Conservation (phyloP, 2,113 vertebrate genomes). For the Gobio gobio region DNA sequence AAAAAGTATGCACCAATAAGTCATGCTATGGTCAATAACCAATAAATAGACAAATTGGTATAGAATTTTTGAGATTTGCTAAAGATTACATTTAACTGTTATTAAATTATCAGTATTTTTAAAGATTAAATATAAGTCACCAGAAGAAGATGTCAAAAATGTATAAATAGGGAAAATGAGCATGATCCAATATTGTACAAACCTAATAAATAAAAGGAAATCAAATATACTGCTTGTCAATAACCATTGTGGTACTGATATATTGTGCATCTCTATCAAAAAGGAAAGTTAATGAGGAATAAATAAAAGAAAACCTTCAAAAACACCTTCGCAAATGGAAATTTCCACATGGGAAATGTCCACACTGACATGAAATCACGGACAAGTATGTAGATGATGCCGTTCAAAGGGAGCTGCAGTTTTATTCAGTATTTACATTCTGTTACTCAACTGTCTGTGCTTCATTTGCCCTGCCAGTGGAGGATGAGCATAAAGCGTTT, state of each 20-base stretch:
- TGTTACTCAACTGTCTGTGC: constrained; percentile 25
- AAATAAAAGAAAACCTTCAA: background rate
- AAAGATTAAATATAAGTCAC: background rate
- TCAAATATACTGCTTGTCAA: background rate
- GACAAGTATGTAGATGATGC: background rate
- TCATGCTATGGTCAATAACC: background rate
- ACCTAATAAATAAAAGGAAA: background rate
- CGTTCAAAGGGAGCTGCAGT: background rate
- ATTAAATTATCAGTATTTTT: background rate
- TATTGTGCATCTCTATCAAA: background rate
- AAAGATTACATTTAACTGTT: background rate
- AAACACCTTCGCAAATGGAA: background rate
- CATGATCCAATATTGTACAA: background rate
- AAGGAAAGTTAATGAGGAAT: background rate
- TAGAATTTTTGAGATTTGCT: too few species aligned
- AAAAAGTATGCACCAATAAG: background rate
- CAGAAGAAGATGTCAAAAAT: background rate
- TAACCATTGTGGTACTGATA: background rate
- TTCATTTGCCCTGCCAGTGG: constrained; percentile 17
- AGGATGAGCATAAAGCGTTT: constrained; percentile 21
- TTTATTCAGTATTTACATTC: constrained; percentile 26
- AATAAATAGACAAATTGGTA: background rate
- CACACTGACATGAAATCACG: background rate
- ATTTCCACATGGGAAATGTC: background rate
- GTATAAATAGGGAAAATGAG: background rate